Conservation (phyloP, 2,113 vertebrate species). For the Donacobius atricapilla region DNA sequence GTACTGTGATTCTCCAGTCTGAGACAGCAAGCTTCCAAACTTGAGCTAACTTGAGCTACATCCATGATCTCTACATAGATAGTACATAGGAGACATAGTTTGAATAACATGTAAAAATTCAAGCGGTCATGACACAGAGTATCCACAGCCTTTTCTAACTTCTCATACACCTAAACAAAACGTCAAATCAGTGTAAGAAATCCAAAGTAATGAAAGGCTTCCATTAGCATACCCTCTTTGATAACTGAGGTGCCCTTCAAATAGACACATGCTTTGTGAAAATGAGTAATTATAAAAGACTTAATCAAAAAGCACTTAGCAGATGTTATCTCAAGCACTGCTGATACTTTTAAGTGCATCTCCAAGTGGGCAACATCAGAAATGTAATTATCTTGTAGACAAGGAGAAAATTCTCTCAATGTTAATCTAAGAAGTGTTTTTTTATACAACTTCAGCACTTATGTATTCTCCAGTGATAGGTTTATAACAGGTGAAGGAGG, state of each 20-base stretch:
- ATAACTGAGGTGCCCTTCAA: slow-evolving; percentile 40
- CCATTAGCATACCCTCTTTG: not conserved
- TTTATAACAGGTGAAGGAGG: not conserved
- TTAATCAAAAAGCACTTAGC: slow-evolving; percentile 58
- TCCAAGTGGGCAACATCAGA: slow-evolving; percentile 45
- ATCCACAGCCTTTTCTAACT: not conserved
- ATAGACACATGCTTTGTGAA: slow-evolving; percentile 17
- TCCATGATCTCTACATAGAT: not conserved
- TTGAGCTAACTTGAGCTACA: not conserved
- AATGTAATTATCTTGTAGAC: slow-evolving; percentile 4
- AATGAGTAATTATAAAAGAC: slow-evolving; percentile 45
- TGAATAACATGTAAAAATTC: not conserved
- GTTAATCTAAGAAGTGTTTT: not conserved
- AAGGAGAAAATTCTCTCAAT: slow-evolving; percentile 8
- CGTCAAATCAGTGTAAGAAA: not conserved
- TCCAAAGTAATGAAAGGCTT: not conserved
- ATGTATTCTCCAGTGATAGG: not conserved
- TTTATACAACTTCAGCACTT: not conserved
- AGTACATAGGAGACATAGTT: not conserved
- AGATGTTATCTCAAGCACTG: slow-evolving; percentile 45
- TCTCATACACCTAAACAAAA: not conserved
- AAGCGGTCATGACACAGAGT: not conserved
- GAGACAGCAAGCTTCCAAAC: not conserved
- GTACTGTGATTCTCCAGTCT: not conserved
- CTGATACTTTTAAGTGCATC: slow-evolving; percentile 14